Evolutionary conservation across 2,113 vertebrate genomes (phyloP).

Genomic region (Oxygymnocypris stewartii): DNA sequence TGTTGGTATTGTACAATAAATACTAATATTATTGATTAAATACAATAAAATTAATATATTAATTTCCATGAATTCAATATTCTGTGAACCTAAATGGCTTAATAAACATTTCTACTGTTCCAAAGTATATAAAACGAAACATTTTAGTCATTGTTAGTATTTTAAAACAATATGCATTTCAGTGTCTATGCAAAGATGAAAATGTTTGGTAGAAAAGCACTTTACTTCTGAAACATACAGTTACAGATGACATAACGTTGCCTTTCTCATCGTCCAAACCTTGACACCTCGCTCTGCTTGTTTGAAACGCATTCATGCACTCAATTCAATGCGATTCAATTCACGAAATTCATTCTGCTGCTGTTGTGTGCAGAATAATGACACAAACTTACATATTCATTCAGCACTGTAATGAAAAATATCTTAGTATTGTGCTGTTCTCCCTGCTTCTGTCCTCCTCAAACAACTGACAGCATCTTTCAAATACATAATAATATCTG

Average conservation of each 20-base stretch:
- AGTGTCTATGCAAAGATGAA: neutral
- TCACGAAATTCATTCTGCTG: neutral
- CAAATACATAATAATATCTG: conserved; percentile 12
- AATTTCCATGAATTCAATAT: neutral
- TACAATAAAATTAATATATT: neutral
- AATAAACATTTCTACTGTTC: neutral
- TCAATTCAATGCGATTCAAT: neutral
- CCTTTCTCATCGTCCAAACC: neutral
- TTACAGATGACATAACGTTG: neutral
- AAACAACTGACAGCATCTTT: neutral
- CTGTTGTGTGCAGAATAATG: neutral
- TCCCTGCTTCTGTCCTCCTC: neutral
- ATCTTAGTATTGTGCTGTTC: neutral
- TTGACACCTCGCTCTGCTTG: neutral
- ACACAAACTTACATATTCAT: neutral
- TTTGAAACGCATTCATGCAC: neutral
- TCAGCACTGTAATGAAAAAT: neutral
- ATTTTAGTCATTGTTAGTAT: neutral
- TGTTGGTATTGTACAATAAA: too few relatives aligned
- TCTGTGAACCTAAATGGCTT: neutral
- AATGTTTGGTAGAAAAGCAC: neutral
- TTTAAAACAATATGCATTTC: neutral
- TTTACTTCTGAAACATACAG: neutral
- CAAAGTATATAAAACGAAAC: neutral
- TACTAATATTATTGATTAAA: neutral